Evolutionary conservation across 2,888 invertebrate genomes (phyloP).

Genomic region (Meloe dianella): DNA sequence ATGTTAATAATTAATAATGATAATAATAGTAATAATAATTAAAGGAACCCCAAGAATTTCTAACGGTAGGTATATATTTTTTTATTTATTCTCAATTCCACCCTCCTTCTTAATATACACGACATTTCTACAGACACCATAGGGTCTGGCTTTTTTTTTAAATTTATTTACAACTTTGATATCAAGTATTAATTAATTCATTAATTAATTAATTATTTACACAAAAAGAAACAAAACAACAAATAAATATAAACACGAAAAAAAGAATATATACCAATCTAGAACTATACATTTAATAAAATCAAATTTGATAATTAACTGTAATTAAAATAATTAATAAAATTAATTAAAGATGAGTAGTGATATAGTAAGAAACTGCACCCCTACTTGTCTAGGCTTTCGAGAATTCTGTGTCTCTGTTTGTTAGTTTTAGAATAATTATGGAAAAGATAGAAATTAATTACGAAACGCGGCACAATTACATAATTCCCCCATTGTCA

Average conservation of each 20-base stretch:
- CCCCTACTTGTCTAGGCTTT: neutral
- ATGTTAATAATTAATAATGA: neutral
- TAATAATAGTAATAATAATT: slow-evolving; percentile 42
- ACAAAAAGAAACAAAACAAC: slow-evolving; percentile 39
- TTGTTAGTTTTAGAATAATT: neutral
- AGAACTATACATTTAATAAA: slow-evolving; percentile 51
- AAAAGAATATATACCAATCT: slow-evolving; percentile 42
- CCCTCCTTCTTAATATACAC: slow-evolving; percentile 42
- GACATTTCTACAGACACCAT: slow-evolving; percentile 57
- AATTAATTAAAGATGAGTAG: slow-evolving; percentile 23
- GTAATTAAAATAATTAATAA: slow-evolving; percentile 20
- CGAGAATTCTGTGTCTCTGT: neutral
- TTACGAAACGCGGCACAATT: neutral
- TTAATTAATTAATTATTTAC: neutral
- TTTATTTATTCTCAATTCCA: neutral
- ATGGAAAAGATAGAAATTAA: neutral
- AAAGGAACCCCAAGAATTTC: slow-evolving; percentile 57
- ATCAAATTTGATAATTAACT: slow-evolving; percentile 23
- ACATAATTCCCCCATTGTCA: neutral
- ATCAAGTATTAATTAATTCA: slow-evolving; percentile 24
- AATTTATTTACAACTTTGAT: slow-evolving; percentile 55
- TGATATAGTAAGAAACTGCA: neutral
- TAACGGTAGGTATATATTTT: slow-evolving; percentile 44
- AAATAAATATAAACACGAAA: slow-evolving; percentile 53
- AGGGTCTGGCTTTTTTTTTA: slow-evolving; percentile 52